Conservation (phyloP, 2,888 invertebrate genomes). For the Dynastes tityus region DNA sequence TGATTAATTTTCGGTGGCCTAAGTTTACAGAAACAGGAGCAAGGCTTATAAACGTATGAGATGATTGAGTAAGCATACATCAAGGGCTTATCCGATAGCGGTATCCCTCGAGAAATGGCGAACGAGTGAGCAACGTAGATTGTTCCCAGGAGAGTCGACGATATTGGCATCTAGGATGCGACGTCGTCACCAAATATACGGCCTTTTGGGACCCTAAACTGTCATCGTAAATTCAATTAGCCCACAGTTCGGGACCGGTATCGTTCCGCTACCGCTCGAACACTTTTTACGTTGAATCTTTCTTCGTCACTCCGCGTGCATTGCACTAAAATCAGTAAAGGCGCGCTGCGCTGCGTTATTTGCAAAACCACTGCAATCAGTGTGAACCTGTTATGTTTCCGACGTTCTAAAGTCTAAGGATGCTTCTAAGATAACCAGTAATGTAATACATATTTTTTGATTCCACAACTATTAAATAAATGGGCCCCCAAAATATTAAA, state of each 20-base stretch:
- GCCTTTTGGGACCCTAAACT: slow-evolving; percentile 68
- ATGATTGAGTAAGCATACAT: slow-evolving; percentile 58
- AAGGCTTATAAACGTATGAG: slow-evolving; percentile 37
- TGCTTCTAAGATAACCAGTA: background rate
- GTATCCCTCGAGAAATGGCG: slow-evolving; percentile 54
- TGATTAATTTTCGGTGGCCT: slow-evolving; percentile 1
- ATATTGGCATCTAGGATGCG: slow-evolving; percentile 69
- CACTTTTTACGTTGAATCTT: slow-evolving; percentile 41
- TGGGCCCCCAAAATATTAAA: too few relatives aligned
- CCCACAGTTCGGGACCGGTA: slow-evolving; percentile 61
- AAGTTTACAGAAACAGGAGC: background rate
- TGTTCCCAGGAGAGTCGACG: slow-evolving; percentile 67
- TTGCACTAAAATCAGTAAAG: slow-evolving; percentile 9
- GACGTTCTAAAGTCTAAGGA: background rate
- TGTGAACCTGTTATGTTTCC: background rate
- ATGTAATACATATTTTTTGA: too few relatives aligned
- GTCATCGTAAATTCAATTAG: slow-evolving; percentile 71
- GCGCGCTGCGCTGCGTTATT: background rate
- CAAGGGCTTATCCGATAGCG: slow-evolving; percentile 53
- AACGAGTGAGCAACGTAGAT: slow-evolving; percentile 61
- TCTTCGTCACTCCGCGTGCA: slow-evolving; percentile 8
- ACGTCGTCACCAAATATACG: slow-evolving; percentile 70
- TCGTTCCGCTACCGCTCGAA: slow-evolving; percentile 46
- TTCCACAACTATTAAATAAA: too few relatives aligned
- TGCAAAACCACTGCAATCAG: background rate